Conservation (phyloP, 2,113 vertebrate genomes). For the Eulemur macaco region DNA sequence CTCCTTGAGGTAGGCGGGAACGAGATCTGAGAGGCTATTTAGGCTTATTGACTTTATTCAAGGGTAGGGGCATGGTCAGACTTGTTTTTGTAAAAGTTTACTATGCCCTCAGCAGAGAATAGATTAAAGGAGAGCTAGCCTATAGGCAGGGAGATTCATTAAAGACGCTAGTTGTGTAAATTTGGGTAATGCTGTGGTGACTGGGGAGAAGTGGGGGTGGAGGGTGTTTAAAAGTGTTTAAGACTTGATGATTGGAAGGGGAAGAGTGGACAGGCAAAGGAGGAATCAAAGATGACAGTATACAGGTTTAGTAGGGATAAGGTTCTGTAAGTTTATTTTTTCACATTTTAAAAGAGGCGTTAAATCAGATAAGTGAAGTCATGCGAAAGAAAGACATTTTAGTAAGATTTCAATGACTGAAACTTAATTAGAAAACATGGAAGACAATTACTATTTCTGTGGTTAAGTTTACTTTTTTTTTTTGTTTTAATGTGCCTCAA, state of each 20-base stretch:
- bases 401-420: conserved; percentile 26
- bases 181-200: background rate
- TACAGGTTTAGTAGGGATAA: conserved; percentile 40
- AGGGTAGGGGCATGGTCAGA: background rate
- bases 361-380: conserved; percentile 21
- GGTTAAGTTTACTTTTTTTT: background rate
- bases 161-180: background rate
- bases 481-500: conserved; percentile 26
- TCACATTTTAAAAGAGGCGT: conserved; percentile 34
- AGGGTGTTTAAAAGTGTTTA: background rate
- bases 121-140: background rate
- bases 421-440: conserved; percentile 49
- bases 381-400: conserved; percentile 35
- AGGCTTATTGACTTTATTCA: background rate
- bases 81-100: conserved; percentile 49
- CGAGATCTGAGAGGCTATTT: background rate
- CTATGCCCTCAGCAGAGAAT: background rate
- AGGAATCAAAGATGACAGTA: background rate
- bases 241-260: conserved; percentile 10
- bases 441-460: conserved; percentile 3
- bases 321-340: background rate
- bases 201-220: background rate
- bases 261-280: background rate
- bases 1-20: background rate
- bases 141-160: background rate